A percentile compares a stretch with the other conserved stretches of the same genome.
Conservation (phyloP, 2,797 vertebrate genomes). For the Clarias pachynema region DNA sequence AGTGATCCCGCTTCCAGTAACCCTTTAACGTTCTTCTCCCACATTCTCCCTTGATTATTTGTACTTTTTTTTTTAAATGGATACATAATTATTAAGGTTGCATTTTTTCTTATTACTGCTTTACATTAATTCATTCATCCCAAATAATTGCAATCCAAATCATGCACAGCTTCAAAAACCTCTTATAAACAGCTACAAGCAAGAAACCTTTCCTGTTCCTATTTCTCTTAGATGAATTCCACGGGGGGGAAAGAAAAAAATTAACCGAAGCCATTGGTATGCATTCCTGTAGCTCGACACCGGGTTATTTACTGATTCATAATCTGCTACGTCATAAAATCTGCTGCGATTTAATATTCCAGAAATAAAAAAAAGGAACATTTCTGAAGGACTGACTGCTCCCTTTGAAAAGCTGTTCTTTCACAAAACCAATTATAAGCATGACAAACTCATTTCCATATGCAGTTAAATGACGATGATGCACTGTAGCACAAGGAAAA, state of each 20-base stretch:
- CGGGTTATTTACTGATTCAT: constrained; percentile 43
- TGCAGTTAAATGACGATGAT: constrained; percentile 40
- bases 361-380: constrained; percentile 47
- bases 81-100: neutral
- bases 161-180: neutral
- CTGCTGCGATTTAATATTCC: constrained; percentile 51
- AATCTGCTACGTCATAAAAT: constrained; percentile 61
- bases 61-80: too few species aligned
- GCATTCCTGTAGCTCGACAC: constrained; percentile 31
- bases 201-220: neutral
- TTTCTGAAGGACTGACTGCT: constrained; percentile 22
- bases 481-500: constrained; percentile 26
- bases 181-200: neutral
- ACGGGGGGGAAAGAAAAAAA: neutral
- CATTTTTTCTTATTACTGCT: neutral
- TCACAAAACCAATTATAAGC: constrained; percentile 55
- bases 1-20: neutral
- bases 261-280: neutral
- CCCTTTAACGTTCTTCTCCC: neutral
- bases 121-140: neutral
- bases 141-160: neutral
- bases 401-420: constrained; percentile 44
- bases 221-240: neutral
- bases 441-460: constrained; percentile 63
- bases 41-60: neutral